These are phyloP conservation scores for Larimichthys crocea DNA, from an alignment of 2,113 vertebrate species.

Conservation along the genomic window DNA sequence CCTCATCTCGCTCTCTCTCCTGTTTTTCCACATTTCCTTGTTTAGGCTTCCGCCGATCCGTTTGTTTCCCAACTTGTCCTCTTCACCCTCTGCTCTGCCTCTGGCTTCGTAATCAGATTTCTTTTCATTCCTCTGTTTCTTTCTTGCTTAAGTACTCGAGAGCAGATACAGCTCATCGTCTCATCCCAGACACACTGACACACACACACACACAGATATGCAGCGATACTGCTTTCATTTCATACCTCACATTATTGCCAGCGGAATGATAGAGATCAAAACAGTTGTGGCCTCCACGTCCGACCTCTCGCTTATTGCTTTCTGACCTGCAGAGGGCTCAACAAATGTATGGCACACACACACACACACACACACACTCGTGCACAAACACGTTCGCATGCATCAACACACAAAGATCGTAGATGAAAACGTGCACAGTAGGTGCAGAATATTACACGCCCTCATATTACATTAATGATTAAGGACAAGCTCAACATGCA, in stretches of 20 bases:
- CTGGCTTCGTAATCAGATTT: background rate
- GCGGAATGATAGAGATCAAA: constrained; percentile 21
- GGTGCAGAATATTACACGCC: background rate
- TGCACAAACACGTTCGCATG: background rate
- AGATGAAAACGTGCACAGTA: background rate
- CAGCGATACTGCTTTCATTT: constrained; percentile 31
- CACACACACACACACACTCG: background rate
- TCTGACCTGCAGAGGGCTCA: constrained; percentile 15
- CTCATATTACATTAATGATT: background rate
- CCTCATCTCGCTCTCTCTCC: background rate
- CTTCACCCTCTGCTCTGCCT: background rate
- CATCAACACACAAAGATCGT: background rate
- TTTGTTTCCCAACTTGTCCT: constrained; percentile 13
- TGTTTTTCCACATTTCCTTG: background rate
- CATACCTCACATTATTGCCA: constrained; percentile 22
- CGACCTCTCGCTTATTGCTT: constrained; percentile 50
- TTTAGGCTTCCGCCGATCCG: background rate
- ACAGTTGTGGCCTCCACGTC: constrained; percentile 27
- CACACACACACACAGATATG: constrained; percentile 12
- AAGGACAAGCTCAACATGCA: background rate
- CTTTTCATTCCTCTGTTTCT: background rate
- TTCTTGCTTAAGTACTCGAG: constrained; percentile 27
- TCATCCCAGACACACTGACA: constrained; percentile 4
- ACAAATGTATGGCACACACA: background rate
- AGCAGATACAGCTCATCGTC: constrained; percentile 17